Conservation (phyloP, 2,113 vertebrate genomes). For the Xiphias gladius region DNA sequence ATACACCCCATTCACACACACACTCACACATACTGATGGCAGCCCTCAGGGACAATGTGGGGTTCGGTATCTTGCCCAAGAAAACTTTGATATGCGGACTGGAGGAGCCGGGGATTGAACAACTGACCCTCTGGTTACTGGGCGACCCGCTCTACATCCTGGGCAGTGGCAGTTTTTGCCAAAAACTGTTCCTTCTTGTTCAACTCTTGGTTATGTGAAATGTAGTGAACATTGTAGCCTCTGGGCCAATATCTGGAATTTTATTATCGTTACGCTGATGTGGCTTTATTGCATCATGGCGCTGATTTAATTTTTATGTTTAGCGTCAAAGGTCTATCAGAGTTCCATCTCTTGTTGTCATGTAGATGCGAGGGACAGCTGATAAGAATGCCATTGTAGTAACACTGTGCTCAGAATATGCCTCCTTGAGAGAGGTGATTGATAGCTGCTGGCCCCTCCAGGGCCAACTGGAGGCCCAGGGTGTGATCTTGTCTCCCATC, state of each 20-base stretch:
- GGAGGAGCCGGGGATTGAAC: no score
- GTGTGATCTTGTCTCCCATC: slow-evolving; percentile 17
- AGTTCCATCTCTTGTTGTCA: slow-evolving; percentile 12
- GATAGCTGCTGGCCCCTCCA: slow-evolving; percentile 34
- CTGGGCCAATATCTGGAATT: neutral
- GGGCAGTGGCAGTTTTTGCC: no score
- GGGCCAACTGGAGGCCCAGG: neutral
- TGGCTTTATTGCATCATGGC: neutral
- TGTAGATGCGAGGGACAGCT: slow-evolving; percentile 43
- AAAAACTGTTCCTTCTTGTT: neutral
- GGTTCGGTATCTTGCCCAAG: no score
- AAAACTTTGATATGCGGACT: no score
- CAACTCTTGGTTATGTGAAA: neutral
- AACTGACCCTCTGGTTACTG: no score
- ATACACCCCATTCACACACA: no score
- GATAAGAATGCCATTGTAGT: slow-evolving; percentile 22
- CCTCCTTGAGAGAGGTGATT: slow-evolving; percentile 33
- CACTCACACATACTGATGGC: no score
- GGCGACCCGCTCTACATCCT: no score
- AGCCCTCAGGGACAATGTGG: no score
- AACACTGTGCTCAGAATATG: slow-evolving; percentile 12
- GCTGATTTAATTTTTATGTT: neutral
- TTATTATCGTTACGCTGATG: neutral
- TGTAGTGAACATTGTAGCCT: no score
- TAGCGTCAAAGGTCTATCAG: neutral